A percentile compares a stretch with the other conserved stretches of the same genome.
Conservation (phyloP, 2,113 vertebrate genomes). For the Edolisoma coerulescens region DNA sequence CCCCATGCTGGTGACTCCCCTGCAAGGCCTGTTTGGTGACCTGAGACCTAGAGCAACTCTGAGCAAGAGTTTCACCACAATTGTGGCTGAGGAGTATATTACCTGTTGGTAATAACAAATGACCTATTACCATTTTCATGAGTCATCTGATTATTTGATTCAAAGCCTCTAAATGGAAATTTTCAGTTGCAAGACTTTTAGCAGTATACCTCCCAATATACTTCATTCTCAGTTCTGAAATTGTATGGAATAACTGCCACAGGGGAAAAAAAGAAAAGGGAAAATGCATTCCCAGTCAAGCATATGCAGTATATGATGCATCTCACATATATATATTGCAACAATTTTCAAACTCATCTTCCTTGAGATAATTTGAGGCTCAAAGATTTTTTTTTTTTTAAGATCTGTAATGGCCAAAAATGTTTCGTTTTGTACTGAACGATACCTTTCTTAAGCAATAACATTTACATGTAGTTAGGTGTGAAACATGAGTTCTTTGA, state of each 20-base stretch:
- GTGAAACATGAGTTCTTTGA: neutral
- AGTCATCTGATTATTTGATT: neutral
- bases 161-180: neutral
- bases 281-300: neutral
- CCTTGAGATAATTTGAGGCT: neutral
- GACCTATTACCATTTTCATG: neutral
- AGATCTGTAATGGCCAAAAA: neutral
- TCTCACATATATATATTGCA: neutral
- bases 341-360: neutral
- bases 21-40: neutral
- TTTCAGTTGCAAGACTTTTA: neutral
- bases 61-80: rapidly evolving
- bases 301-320: neutral
- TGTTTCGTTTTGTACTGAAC: neutral
- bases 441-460: neutral
- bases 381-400: neutral
- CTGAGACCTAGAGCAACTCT: neutral
- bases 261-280: neutral
- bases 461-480: neutral
- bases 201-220: neutral
- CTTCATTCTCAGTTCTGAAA: neutral
- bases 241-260: neutral
- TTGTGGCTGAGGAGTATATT: neutral
- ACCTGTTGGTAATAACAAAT: neutral
- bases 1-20: neutral